These are phyloP conservation scores for Corella eumyota DNA, from an alignment of 23 tunicate genomes.

Conservation along the genomic window DNA sequence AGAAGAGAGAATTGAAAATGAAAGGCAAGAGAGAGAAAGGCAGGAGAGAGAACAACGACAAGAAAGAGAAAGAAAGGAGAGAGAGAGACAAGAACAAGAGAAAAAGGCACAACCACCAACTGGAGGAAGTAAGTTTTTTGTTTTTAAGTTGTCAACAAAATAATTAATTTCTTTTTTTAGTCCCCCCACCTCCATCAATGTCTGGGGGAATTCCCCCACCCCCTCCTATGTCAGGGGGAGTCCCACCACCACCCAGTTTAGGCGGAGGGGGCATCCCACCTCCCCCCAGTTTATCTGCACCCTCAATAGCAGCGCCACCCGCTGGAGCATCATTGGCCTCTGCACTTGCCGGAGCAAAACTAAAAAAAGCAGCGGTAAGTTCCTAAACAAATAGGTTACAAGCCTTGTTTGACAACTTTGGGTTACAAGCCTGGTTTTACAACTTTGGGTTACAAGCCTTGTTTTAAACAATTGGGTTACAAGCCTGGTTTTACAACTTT, in stretches of 20 bases:
- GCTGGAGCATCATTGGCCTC: conserved; percentile 41
- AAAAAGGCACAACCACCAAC: conserved; percentile 16
- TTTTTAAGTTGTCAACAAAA: too few species aligned
- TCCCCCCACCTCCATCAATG: conserved; percentile 13
- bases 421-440: too few species aligned
- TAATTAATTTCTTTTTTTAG: too few species aligned
- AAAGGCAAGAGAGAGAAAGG: conserved; percentile 20
- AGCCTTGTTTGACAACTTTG: too few species aligned
- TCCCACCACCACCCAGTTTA: conserved; percentile 33
- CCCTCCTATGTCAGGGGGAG: conserved; percentile 13
- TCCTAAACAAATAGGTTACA: too few species aligned
- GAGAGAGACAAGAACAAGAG: conserved; percentile 21
- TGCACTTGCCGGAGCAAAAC: conserved; percentile 29
- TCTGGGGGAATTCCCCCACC: conserved; percentile 31
- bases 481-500: too few species aligned
- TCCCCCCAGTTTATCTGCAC: conserved; percentile 5
- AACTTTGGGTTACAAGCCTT: too few species aligned
- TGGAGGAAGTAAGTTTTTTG: conserved; percentile 11
- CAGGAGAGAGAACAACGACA: conserved; percentile 20
- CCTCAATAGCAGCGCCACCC: conserved; percentile 9
- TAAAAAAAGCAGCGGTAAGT: conserved; percentile 53
- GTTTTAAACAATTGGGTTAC: too few species aligned
- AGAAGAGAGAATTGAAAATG: not conserved
- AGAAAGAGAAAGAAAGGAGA: conserved; percentile 22
- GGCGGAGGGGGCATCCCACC: conserved; percentile 7